phyloP scores from a whole-genome alignment of 1,140 invertebrate genomes.

The Solenopsis fugax region DNA sequence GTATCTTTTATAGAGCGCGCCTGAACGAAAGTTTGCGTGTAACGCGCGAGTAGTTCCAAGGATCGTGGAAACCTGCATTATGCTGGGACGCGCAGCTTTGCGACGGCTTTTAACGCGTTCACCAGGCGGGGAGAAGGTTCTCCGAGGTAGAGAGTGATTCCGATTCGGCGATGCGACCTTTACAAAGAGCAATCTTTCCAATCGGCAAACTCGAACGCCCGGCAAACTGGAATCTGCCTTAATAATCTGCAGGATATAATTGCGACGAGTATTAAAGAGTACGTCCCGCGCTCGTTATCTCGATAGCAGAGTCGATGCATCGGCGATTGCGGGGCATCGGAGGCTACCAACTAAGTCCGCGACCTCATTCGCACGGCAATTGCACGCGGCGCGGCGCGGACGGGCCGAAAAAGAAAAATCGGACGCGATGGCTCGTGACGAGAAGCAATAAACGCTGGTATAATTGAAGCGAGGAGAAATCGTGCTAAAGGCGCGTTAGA shows the following conservation, averaged over 20 bases:
- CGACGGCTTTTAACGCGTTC: slow-evolving; percentile 13
- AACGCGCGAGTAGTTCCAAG: slow-evolving; percentile 47
- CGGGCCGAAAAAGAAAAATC: slow-evolving; percentile 52
- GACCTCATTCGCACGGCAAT: slow-evolving; percentile 61
- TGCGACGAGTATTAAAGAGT: not conserved
- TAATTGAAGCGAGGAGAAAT: slow-evolving; percentile 50
- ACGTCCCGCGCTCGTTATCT: not conserved
- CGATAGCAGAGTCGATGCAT: not conserved
- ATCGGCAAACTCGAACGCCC: not conserved
- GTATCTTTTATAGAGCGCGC: slow-evolving; percentile 56
- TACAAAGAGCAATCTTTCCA: not conserved
- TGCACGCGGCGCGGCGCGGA: slow-evolving; percentile 38
- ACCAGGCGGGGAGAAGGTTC: not conserved
- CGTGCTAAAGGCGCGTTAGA: slow-evolving; percentile 28
- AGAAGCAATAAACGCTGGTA: slow-evolving; percentile 18
- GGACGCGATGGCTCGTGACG: slow-evolving; percentile 49
- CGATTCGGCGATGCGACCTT: not conserved
- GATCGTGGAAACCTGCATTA: slow-evolving; percentile 51
- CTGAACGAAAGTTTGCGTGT: slow-evolving; percentile 65
- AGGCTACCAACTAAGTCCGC: slow-evolving; percentile 13
- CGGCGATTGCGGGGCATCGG: not conserved
- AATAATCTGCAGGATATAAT: not conserved
- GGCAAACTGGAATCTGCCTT: not conserved
- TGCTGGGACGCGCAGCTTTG: not conserved
- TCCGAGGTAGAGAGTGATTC: not conserved